These are phyloP conservation scores for Denticeps clupeoides DNA, from an alignment of 2,797 vertebrate genomes.

Conservation along the genomic window DNA sequence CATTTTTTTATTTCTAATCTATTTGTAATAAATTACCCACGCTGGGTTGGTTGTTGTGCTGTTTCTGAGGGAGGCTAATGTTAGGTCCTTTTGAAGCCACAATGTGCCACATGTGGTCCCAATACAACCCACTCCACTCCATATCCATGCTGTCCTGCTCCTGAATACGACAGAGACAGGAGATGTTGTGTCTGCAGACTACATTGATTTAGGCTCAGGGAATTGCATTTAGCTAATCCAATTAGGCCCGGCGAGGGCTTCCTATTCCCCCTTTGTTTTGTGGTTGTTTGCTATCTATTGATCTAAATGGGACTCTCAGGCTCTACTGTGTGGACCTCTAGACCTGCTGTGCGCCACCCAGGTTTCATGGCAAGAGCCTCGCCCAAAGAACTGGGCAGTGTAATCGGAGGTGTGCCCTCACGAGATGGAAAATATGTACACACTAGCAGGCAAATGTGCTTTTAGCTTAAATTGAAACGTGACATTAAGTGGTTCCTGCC, in stretches of 20 bases:
- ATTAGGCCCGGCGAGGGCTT: slow-evolving; percentile 49
- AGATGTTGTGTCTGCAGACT: slow-evolving; percentile 41
- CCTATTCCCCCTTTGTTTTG: slow-evolving; percentile 57
- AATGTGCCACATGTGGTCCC: not conserved
- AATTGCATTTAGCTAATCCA: slow-evolving; percentile 63
- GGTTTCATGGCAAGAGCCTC: slow-evolving; percentile 21
- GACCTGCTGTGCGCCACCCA: slow-evolving; percentile 21
- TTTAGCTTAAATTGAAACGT: slow-evolving; percentile 6
- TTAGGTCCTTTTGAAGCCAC: no score
- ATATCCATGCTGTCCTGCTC: not conserved
- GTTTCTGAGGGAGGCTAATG: no score
- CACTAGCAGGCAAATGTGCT: no score
- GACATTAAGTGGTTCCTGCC: slow-evolving; percentile 9
- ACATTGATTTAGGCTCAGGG: slow-evolving; percentile 57
- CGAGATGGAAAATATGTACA: no score
- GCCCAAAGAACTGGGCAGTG: slow-evolving; percentile 3
- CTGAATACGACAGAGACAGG: slow-evolving; percentile 9
- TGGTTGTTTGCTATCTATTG: slow-evolving; percentile 49
- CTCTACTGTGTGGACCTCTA: slow-evolving; percentile 34
- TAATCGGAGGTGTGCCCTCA: slow-evolving; percentile 20
- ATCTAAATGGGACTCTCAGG: slow-evolving; percentile 50
- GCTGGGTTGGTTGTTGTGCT: no score
- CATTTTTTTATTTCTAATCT: no score
- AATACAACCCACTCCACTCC: not conserved
- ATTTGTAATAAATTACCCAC: no score